A percentile compares a stretch with the other conserved stretches of the same genome.
Evolutionary conservation across 2,113 vertebrate genomes (phyloP).

Genomic region (Hydropotes inermis): DNA sequence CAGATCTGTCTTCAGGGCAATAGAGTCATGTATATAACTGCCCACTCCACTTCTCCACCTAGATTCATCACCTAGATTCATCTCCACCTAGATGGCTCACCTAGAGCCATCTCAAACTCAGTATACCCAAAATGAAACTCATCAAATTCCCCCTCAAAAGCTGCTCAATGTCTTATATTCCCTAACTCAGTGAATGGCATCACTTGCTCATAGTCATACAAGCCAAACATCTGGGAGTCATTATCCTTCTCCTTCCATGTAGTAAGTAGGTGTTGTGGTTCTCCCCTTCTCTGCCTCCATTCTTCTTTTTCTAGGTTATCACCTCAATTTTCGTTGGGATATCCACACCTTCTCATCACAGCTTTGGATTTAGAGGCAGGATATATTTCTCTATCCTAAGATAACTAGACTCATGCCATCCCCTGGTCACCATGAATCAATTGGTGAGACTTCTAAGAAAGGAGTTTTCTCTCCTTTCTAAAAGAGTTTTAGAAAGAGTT

Average conservation of each 20-base stretch:
- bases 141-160: background rate
- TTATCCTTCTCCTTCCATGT: background rate
- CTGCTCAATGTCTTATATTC: background rate
- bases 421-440: background rate
- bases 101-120: slow-evolving; percentile 11
- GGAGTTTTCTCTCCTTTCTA: background rate
- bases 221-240: background rate
- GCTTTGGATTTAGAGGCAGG: background rate
- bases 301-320: background rate
- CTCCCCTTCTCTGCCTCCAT: background rate
- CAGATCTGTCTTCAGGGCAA: background rate
- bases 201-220: background rate
- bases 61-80: no score
- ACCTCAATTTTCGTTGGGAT: background rate
- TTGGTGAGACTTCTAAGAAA: background rate
- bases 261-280: background rate
- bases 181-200: background rate
- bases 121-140: background rate
- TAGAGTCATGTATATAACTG: background rate
- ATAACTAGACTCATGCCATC: background rate
- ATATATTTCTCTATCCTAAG: background rate
- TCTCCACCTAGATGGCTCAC: no score
- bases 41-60: background rate
- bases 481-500: background rate
- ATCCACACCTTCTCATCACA: background rate